Percentiles rank a stretch among this genome's conserved stretches.
Evolutionary conservation across 2,113 vertebrate species (phyloP).

Genomic region (Amazona guildingii): DNA sequence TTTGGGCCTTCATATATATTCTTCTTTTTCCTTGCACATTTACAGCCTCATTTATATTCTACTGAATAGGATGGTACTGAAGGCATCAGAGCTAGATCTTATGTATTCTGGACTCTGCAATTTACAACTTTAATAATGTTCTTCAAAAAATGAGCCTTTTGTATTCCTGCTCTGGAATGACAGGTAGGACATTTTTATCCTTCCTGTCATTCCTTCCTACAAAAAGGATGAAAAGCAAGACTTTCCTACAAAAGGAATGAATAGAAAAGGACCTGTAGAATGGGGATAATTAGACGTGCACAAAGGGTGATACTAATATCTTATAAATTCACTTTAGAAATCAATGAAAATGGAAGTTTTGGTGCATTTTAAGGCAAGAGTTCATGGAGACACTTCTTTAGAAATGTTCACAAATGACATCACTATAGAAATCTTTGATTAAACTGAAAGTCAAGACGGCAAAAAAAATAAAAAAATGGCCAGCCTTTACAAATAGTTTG

Average conservation of each 20-base stretch:
- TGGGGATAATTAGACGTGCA: conserved; percentile 54
- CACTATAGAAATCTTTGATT: conserved; percentile 70
- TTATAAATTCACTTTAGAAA: neutral
- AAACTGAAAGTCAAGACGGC: conserved; percentile 61
- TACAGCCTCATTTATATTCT: neutral
- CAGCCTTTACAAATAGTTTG: neutral
- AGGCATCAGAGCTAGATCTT: neutral
- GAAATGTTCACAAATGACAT: conserved; percentile 72
- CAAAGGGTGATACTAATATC: neutral
- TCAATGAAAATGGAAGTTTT: neutral
- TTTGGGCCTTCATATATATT: neutral
- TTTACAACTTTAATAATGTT: neutral
- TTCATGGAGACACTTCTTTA: conserved; percentile 54
- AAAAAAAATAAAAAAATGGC: neutral
- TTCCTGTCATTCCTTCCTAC: neutral
- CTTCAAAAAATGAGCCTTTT: neutral
- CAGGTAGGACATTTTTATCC: neutral
- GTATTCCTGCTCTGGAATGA: neutral
- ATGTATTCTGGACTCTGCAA: neutral
- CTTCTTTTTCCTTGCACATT: neutral
- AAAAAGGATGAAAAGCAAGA: neutral
- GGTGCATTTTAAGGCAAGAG: neutral
- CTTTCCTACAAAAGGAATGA: neutral
- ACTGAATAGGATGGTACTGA: neutral
- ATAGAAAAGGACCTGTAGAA: neutral